Percentiles rank a stretch among this genome's conserved stretches.
Evolutionary conservation across 92 coral and sea anemone genomes (phyloP).

Genomic region (Virgularia gustaviana): DNA sequence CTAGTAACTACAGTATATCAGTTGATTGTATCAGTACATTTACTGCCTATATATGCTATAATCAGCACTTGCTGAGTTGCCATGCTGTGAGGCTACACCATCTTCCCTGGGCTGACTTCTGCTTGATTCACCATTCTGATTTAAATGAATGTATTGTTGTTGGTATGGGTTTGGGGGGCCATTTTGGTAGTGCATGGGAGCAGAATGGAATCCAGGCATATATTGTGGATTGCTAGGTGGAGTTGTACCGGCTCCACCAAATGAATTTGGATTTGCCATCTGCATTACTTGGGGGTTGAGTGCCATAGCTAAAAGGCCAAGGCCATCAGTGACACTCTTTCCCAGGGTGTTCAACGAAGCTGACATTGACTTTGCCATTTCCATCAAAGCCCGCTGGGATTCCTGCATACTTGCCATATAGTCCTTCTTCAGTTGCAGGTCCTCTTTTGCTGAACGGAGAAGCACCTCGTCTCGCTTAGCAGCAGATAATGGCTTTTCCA

Average conservation of each 20-base stretch:
- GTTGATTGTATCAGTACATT: no score
- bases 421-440: constrained; percentile 30
- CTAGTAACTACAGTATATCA: no score
- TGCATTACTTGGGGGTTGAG: constrained; percentile 35
- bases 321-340: constrained; percentile 39
- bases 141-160: not conserved
- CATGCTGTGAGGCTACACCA: not conserved
- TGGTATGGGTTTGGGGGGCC: not conserved
- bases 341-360: constrained; percentile 32
- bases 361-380: constrained; percentile 27
- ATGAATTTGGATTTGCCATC: constrained; percentile 10
- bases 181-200: not conserved
- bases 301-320: constrained; percentile 41
- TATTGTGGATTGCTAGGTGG: constrained; percentile 4
- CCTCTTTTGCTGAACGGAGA: constrained; percentile 39
- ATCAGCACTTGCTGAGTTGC: not conserved
- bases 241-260: not conserved
- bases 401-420: constrained; percentile 22
- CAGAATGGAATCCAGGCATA: not conserved
- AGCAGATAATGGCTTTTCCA: constrained; percentile 49
- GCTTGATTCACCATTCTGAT: no score
- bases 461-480: constrained; percentile 47
- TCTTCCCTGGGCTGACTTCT: no score
- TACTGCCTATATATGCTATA: no score
- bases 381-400: constrained; percentile 19